Evolutionary conservation across 2,888 invertebrate species (phyloP).

Genomic region (Sinelater perroti): DNA sequence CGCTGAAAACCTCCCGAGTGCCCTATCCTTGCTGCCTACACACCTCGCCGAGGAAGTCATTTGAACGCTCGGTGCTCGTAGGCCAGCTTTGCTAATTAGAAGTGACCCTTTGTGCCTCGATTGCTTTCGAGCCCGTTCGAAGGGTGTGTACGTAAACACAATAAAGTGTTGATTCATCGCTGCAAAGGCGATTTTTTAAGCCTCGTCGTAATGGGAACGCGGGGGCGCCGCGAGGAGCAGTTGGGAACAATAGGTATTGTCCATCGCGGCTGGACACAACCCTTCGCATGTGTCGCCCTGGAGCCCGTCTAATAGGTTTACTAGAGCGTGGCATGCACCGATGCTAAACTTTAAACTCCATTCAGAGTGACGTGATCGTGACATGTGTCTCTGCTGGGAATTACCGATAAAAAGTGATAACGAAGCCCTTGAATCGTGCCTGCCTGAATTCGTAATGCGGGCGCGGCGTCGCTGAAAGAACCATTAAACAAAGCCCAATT

Average conservation of each 20-base stretch:
- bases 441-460: slow-evolving; percentile 27
- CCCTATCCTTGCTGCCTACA: too few relatives aligned
- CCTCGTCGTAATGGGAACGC: slow-evolving; percentile 23
- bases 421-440: slow-evolving; percentile 21
- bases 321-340: slow-evolving; percentile 44
- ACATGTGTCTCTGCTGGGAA: slow-evolving; percentile 41
- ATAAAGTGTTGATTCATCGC: slow-evolving; percentile 30
- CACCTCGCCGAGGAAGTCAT: too few relatives aligned
- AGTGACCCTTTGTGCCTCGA: slow-evolving; percentile 4
- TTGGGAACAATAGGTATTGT: slow-evolving; percentile 40
- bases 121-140: slow-evolving; percentile 8
- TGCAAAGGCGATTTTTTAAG: slow-evolving; percentile 26
- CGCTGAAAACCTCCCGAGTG: too few relatives aligned
- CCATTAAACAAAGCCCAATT: too few relatives aligned
- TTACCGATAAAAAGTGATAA: slow-evolving; percentile 37
- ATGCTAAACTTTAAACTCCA: slow-evolving; percentile 44
- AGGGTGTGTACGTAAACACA: slow-evolving; percentile 17
- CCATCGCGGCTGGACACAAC: slow-evolving; percentile 40
- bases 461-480: slow-evolving; percentile 1
- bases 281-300: slow-evolving; percentile 40
- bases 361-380: slow-evolving; percentile 41
- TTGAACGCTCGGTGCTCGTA: too few relatives aligned
- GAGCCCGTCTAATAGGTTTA: slow-evolving; percentile 40
- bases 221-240: slow-evolving; percentile 37
- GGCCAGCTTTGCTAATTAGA: too few relatives aligned